These are phyloP conservation scores for Tragulus kanchil DNA, from an alignment of 2,113 vertebrate genomes.

Conservation along the genomic window DNA sequence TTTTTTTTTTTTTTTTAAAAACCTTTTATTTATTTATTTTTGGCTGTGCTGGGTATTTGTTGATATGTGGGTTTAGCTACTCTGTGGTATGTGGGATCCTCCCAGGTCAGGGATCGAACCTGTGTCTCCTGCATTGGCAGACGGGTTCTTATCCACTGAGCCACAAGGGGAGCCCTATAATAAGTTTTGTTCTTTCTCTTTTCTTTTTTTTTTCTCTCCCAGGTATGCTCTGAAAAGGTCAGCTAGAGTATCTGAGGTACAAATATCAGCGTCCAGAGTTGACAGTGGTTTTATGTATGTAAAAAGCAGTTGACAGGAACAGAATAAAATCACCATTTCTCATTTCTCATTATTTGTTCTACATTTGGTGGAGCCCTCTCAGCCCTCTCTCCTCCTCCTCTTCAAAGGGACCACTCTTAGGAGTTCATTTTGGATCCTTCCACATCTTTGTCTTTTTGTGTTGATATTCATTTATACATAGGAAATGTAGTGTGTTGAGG, in stretches of 20 bases:
- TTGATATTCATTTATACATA: not conserved
- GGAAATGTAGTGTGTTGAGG: not conserved
- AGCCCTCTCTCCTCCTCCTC: not conserved
- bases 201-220: not conserved
- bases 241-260: not conserved
- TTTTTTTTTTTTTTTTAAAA: not conserved
- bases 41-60: too few relatives aligned
- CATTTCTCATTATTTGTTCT: not conserved
- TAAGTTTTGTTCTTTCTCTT: not conserved
- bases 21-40: too few relatives aligned
- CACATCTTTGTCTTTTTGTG: not conserved
- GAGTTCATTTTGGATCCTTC: not conserved
- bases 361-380: not conserved
- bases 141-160: too few relatives aligned
- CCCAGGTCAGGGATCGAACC: too few relatives aligned
- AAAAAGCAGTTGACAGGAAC: not conserved
- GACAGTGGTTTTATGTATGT: not conserved
- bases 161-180: too few relatives aligned
- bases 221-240: not conserved
- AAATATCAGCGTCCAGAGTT: not conserved
- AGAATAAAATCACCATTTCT: not conserved
- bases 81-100: too few relatives aligned
- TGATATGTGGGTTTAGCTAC: too few relatives aligned
- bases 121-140: too few relatives aligned
- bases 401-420: not conserved